Conservation (phyloP, 2,113 vertebrate species). For the Ursus arctos region DNA sequence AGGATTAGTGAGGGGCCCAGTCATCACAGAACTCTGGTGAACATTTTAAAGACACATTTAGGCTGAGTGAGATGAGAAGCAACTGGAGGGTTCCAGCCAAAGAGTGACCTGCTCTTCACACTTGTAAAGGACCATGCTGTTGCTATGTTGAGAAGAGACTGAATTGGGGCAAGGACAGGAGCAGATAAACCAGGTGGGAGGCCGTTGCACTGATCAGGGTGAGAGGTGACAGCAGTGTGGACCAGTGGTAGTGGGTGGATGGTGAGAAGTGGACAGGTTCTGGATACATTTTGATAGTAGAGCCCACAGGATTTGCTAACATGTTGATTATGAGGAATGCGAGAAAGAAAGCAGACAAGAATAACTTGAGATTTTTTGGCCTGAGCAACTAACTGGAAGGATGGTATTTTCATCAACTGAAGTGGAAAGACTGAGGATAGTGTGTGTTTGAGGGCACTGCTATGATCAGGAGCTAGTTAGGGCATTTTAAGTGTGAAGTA, state of each 20-base stretch:
- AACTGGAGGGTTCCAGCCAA: background rate
- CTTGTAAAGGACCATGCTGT: background rate
- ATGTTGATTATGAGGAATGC: background rate
- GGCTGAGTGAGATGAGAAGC: background rate
- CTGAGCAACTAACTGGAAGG: background rate
- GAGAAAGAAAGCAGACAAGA: background rate
- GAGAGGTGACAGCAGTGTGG: background rate
- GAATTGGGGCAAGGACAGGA: background rate
- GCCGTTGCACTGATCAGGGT: background rate
- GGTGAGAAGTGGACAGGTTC: background rate
- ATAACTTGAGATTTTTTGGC: background rate
- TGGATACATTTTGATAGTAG: background rate
- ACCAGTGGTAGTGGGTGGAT: background rate
- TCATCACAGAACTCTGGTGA: background rate
- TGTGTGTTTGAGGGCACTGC: too few species aligned
- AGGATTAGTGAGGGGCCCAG: background rate
- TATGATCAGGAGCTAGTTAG: background rate
- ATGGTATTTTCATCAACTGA: background rate
- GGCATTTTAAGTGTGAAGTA: background rate
- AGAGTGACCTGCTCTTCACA: background rate
- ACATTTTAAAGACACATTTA: background rate
- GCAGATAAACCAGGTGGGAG: background rate
- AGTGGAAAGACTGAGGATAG: background rate
- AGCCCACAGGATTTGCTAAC: background rate
- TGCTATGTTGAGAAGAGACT: background rate